These are phyloP conservation scores for Australoheros scitulus DNA, from an alignment of 2,113 vertebrate genomes.

Conservation along the genomic window DNA sequence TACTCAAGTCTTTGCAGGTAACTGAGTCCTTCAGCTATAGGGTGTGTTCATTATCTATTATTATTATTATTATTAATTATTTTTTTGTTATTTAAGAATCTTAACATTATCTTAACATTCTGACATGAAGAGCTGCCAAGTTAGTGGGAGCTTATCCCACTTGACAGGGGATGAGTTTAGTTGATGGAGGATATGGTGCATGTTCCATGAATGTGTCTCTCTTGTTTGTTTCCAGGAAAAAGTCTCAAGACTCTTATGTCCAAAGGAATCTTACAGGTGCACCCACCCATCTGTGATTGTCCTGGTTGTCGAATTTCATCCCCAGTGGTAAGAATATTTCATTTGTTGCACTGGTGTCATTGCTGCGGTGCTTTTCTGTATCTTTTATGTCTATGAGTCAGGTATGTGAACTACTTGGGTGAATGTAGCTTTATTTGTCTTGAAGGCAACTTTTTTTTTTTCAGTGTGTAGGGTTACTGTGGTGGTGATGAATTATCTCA, in stretches of 20 bases:
- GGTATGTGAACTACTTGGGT: background rate
- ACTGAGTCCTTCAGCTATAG: background rate
- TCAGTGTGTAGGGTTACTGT: background rate
- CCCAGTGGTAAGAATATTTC: conserved; percentile 92
- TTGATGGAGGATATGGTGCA: background rate
- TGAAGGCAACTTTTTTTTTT: background rate
- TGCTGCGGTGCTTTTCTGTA: background rate
- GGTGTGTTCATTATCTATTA: background rate
- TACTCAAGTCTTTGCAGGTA: conserved; percentile 4
- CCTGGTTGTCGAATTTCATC: conserved; percentile 99
- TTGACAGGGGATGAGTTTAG: background rate
- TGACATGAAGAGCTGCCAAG: background rate
- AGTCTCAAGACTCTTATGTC: conserved; percentile 99
- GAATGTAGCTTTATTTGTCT: background rate
- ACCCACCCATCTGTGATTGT: conserved; percentile 99
- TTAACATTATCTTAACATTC: background rate
- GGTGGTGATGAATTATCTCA: background rate
- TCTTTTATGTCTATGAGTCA: background rate
- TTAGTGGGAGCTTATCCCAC: background rate
- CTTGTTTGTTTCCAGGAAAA: conserved; percentile 85
- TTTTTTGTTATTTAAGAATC: background rate
- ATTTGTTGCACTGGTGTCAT: background rate
- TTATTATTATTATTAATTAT: background rate
- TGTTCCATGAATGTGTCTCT: conserved; percentile 9
- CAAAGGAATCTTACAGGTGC: conserved; percentile 99